These are phyloP conservation scores for Neosilurus mollespiculum DNA, from an alignment of 2,797 vertebrate species.

Conservation along the genomic window DNA sequence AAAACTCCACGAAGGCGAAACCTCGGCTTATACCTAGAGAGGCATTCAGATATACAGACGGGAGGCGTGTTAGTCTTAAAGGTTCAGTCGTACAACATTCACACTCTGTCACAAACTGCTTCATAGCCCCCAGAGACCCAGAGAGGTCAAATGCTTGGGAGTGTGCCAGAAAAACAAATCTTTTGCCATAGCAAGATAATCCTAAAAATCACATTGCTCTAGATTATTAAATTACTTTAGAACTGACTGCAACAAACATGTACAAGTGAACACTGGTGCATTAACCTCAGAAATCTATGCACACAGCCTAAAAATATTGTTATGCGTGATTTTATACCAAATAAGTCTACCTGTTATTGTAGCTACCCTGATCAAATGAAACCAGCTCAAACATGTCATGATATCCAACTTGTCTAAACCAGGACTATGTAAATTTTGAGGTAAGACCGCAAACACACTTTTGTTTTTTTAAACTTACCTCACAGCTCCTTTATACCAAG, in stretches of 20 bases:
- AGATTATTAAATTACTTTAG: not conserved
- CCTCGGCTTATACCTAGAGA: constrained; percentile 99
- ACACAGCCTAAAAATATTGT: not conserved
- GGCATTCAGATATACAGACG: constrained; percentile 99
- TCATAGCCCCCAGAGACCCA: constrained; percentile 93
- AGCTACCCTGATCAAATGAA: not conserved
- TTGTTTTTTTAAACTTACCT: constrained; percentile 48
- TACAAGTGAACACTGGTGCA: constrained; percentile 18
- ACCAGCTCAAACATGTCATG: constrained; percentile 2
- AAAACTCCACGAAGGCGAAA: constrained; percentile 99
- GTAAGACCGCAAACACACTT: constrained; percentile 10
- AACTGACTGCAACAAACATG: constrained; percentile 2
- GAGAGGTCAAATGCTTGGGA: constrained; percentile 81
- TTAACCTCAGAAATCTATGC: not conserved
- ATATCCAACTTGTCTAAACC: constrained; percentile 22
- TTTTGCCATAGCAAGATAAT: constrained; percentile 97
- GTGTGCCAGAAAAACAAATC: constrained; percentile 80
- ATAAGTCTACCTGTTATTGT: not conserved
- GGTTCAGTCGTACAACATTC: constrained; percentile 95
- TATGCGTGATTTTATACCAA: not conserved
- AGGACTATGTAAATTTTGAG: constrained; percentile 11
- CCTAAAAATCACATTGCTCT: constrained; percentile 54
- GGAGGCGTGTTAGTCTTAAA: constrained; percentile 99
- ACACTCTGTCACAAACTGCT: constrained; percentile 99
- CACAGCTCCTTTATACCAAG: constrained; percentile 6